Conservation (phyloP, 2,888 invertebrate genomes). For the Thelaira solivaga region DNA sequence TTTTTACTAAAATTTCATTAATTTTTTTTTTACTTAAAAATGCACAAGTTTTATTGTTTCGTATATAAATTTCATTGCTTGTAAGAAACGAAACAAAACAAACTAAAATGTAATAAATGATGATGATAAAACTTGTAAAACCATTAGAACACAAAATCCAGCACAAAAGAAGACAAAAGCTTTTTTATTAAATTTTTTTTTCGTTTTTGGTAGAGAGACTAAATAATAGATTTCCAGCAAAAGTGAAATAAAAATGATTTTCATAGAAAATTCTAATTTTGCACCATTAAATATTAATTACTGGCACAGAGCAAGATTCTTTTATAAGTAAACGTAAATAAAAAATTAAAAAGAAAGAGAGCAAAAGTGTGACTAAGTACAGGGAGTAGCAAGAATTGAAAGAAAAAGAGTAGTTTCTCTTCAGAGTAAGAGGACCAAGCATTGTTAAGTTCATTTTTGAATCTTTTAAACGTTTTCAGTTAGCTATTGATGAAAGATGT, state of each 20-base stretch:
- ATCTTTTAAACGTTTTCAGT: too few relatives aligned
- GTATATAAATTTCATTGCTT: slow-evolving; percentile 24
- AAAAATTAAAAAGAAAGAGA: neutral
- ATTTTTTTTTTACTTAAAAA: neutral
- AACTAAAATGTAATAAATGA: slow-evolving; percentile 2
- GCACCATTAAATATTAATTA: slow-evolving; percentile 13
- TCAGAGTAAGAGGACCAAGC: too few relatives aligned
- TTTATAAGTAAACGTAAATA: neutral
- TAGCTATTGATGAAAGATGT: too few relatives aligned
- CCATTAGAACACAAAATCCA: neutral
- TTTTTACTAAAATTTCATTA: neutral
- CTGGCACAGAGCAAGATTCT: neutral
- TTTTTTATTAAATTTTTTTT: neutral
- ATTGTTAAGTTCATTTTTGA: too few relatives aligned
- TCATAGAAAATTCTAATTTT: neutral
- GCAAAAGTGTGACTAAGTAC: too few relatives aligned
- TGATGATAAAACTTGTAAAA: slow-evolving; percentile 1
- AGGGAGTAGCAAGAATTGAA: too few relatives aligned
- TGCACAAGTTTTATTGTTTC: slow-evolving; percentile 3
- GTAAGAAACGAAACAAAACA: neutral
- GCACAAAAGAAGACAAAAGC: neutral
- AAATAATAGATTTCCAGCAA: neutral
- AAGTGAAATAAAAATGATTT: neutral
- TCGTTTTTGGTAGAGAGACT: neutral
- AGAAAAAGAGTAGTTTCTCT: too few relatives aligned